phyloP scores from a whole-genome alignment of 23 tunicate species.

The Styela clava region DNA sequence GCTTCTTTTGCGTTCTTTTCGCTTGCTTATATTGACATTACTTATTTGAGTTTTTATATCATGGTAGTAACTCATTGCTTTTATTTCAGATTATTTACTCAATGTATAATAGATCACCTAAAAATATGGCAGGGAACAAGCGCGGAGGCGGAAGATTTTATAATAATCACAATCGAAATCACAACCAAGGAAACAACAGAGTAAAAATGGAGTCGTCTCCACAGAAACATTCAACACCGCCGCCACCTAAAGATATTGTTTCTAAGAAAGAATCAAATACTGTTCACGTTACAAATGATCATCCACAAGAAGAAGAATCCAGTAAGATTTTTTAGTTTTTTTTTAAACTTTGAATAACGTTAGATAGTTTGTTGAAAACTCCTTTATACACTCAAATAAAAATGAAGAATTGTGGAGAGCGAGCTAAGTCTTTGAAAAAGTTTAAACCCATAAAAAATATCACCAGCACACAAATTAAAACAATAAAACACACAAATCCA shows the following conservation, averaged over 20 bases:
- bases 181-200: background rate
- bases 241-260: background rate
- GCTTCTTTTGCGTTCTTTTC: no score
- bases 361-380: no score
- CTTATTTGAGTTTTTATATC: no score
- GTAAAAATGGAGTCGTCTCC: background rate
- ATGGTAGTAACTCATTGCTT: no score
- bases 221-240: background rate
- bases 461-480: no score
- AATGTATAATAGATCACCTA: background rate
- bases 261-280: background rate
- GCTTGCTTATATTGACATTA: background rate
- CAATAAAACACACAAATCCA: no score
- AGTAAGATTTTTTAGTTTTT: background rate
- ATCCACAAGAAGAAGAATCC: background rate
- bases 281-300: background rate
- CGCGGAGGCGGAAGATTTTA: background rate
- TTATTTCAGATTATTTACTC: no score
- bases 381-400: no score
- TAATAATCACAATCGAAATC: background rate
- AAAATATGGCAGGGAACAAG: background rate
- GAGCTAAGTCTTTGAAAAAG: no score
- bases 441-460: no score
- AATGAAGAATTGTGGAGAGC: no score
- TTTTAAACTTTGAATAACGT: no score